A percentile compares a stretch with the other conserved stretches of the same genome.
These are phyloP conservation scores for Apaloderma vittatum DNA, from an alignment of 2,113 vertebrate species.

Conservation along the genomic window DNA sequence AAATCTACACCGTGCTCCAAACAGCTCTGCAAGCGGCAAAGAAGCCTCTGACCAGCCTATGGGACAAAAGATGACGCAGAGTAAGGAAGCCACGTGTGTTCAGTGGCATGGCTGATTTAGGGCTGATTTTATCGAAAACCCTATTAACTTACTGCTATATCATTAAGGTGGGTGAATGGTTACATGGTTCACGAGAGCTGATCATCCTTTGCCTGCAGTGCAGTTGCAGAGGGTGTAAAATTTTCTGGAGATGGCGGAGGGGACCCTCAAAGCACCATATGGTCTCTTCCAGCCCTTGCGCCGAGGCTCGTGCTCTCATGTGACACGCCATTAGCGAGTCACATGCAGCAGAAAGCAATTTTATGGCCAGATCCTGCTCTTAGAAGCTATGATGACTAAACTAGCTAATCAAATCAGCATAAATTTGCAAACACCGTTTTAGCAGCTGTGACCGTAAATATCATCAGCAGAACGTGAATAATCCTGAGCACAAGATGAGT, in stretches of 20 bases:
- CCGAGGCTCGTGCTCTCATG: constrained; percentile 62
- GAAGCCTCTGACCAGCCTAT: background rate
- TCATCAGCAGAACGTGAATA: constrained; percentile 65
- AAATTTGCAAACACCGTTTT: constrained; percentile 81
- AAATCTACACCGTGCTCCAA: fast-evolving
- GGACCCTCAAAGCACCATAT: constrained; percentile 50
- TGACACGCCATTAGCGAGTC: constrained; percentile 74
- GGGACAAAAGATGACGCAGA: background rate
- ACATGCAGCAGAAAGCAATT: constrained; percentile 75
- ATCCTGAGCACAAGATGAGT: constrained; percentile 61
- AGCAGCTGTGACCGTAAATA: constrained; percentile 81
- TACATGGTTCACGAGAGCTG: background rate
- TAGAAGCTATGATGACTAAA: constrained; percentile 77
- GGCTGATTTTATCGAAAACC: background rate
- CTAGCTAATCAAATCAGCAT: constrained; percentile 84
- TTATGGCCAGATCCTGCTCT: constrained; percentile 69
- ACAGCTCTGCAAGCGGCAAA: background rate
- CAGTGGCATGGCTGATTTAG: background rate
- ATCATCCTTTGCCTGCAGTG: background rate
- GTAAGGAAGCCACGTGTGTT: fast-evolving
- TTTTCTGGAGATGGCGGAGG: constrained; percentile 59
- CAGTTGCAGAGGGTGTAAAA: constrained; percentile 19
- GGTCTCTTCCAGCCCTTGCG: constrained; percentile 41
- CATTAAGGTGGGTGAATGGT: background rate
- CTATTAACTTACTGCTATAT: background rate